A percentile compares a stretch with the other conserved stretches of the same genome.
Evolutionary conservation across 1,140 invertebrate genomes (phyloP).

Genomic region (Scylla paramamosain): DNA sequence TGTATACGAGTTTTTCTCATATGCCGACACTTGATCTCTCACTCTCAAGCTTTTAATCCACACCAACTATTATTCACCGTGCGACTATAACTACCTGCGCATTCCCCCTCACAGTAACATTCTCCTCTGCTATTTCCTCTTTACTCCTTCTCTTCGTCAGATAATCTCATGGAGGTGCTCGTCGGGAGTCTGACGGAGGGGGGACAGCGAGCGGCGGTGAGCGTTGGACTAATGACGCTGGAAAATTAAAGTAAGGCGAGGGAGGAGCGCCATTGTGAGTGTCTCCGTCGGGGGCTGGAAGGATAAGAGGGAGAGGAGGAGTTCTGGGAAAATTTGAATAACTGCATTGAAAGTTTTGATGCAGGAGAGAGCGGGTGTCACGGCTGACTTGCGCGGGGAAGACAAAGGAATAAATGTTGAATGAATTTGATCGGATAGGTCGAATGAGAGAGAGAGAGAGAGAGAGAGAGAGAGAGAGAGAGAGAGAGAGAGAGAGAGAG

Average conservation of each 20-base stretch:
- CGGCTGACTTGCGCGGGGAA: background rate
- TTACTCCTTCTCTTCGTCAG: too few relatives aligned
- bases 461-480: background rate
- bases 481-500: constrained; percentile 1
- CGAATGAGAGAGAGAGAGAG: background rate
- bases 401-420: background rate
- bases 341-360: background rate
- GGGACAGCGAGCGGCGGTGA: background rate
- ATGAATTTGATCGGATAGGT: too few relatives aligned
- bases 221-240: background rate
- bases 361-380: background rate
- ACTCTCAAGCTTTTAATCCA: too few relatives aligned
- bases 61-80: too few relatives aligned
- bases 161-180: too few relatives aligned
- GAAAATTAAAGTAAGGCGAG: background rate
- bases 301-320: background rate
- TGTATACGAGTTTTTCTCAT: background rate
- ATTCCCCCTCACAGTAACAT: too few relatives aligned
- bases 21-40: background rate
- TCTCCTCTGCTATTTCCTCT: too few relatives aligned
- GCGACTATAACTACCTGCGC: too few relatives aligned
- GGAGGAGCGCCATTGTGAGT: background rate
- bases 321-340: background rate
- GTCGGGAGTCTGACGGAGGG: too few relatives aligned
- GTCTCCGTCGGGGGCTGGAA: background rate